These are phyloP conservation scores for Abramis brama DNA, from an alignment of 2,113 vertebrate species.

Conservation along the genomic window DNA sequence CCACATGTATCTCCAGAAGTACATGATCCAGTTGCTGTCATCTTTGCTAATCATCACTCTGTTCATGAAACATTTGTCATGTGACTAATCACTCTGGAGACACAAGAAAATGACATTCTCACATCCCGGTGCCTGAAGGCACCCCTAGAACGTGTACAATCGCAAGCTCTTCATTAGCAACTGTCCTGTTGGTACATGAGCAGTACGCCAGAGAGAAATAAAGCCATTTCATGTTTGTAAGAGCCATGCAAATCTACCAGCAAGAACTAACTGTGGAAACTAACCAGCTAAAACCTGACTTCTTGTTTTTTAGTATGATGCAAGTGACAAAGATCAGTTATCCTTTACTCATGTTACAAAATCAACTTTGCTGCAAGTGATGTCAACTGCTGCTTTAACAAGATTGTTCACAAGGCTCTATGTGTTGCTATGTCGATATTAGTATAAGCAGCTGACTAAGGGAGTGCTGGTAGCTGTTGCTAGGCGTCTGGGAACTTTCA, in stretches of 20 bases:
- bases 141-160: background rate
- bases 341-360: background rate
- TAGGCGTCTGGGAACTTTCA: constrained; percentile 55
- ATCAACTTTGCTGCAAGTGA: background rate
- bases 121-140: background rate
- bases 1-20: background rate
- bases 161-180: background rate
- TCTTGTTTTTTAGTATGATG: background rate
- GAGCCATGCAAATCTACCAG: background rate
- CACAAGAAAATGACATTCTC: background rate
- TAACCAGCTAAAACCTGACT: background rate
- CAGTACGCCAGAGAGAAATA: background rate
- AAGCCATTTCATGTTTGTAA: background rate
- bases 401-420: constrained; percentile 23
- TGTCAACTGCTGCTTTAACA: background rate
- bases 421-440: constrained; percentile 47
- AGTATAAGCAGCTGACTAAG: constrained; percentile 35
- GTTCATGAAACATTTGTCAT: background rate
- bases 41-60: background rate
- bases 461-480: constrained; percentile 49
- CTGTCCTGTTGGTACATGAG: background rate
- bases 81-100: background rate
- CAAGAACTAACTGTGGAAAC: background rate
- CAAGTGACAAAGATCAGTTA: background rate
- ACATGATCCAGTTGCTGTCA: background rate